These are phyloP conservation scores for Oxycera nigricornis DNA, from an alignment of 2,888 invertebrate species.

Conservation along the genomic window DNA sequence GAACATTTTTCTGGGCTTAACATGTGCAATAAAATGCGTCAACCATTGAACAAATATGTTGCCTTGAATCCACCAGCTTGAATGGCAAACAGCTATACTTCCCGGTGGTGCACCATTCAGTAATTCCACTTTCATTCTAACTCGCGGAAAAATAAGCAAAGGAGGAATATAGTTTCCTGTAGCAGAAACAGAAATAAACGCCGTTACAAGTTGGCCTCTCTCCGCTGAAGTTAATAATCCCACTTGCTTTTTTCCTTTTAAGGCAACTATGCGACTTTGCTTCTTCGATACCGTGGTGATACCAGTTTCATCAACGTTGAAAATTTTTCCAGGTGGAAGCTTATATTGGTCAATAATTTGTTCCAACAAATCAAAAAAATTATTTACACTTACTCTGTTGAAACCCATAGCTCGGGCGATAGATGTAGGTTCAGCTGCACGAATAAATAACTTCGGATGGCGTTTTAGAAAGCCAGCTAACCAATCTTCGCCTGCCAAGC, in stretches of 20 bases:
- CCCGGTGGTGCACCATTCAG: background rate
- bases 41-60: conserved; percentile 12
- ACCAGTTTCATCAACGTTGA: conserved; percentile 1
- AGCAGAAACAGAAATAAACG: background rate
- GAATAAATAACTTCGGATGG: too few species aligned
- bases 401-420: background rate
- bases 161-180: background rate
- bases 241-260: conserved; percentile 1
- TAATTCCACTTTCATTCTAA: conserved; percentile 3
- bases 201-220: too few species aligned
- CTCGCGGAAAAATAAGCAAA: background rate
- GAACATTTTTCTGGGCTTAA: background rate
- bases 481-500: too few species aligned
- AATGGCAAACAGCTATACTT: background rate
- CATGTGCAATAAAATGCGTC: background rate
- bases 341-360: background rate
- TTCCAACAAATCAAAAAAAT: background rate
- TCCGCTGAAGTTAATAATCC: background rate
- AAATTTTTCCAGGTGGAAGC: background rate
- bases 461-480: too few species aligned
- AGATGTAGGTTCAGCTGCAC: too few species aligned
- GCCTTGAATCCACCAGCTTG: background rate
- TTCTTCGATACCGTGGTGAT: background rate
- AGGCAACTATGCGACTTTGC: background rate
- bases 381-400: background rate